Conservation (phyloP, 2,797 vertebrate genomes). For the Labeo calbasu region DNA sequence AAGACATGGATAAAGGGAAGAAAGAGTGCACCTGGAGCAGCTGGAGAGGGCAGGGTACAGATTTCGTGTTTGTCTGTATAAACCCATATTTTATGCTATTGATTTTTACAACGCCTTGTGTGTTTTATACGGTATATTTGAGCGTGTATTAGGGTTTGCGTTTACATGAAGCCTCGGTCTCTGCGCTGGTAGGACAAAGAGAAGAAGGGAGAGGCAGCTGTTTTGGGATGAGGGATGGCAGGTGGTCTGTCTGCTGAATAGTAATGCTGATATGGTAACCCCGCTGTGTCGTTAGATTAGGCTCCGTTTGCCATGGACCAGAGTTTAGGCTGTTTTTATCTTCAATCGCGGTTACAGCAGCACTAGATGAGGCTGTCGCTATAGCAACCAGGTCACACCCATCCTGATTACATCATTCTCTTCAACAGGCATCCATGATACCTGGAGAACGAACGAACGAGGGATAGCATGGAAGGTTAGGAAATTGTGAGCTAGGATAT, state of each 20-base stretch:
- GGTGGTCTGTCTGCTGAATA: constrained; percentile 30
- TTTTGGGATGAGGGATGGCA: constrained; percentile 21
- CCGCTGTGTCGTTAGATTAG: background rate
- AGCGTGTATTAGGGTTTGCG: background rate
- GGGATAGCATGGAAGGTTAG: background rate
- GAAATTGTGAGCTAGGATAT: background rate
- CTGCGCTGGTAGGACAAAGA: constrained; percentile 30
- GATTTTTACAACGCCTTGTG: background rate
- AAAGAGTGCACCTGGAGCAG: constrained; percentile 95
- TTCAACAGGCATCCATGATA: constrained; percentile 62
- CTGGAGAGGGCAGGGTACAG: constrained; percentile 98
- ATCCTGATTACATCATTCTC: constrained; percentile 74
- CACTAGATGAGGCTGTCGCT: constrained; percentile 66
- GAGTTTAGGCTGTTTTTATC: constrained; percentile 40
- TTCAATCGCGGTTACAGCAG: constrained; percentile 13
- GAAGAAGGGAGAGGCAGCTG: constrained; percentile 28
- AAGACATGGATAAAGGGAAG: constrained; percentile 88
- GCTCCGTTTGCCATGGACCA: background rate
- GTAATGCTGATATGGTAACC: background rate
- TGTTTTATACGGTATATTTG: constrained; percentile 4
- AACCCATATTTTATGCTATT: background rate
- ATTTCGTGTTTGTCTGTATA: constrained; percentile 57
- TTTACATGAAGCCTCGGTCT: background rate
- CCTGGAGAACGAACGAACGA: constrained; percentile 52
- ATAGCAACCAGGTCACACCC: constrained; percentile 79